phyloP scores from a whole-genome alignment of 1,140 invertebrate species.

The Hetaerina americana region DNA sequence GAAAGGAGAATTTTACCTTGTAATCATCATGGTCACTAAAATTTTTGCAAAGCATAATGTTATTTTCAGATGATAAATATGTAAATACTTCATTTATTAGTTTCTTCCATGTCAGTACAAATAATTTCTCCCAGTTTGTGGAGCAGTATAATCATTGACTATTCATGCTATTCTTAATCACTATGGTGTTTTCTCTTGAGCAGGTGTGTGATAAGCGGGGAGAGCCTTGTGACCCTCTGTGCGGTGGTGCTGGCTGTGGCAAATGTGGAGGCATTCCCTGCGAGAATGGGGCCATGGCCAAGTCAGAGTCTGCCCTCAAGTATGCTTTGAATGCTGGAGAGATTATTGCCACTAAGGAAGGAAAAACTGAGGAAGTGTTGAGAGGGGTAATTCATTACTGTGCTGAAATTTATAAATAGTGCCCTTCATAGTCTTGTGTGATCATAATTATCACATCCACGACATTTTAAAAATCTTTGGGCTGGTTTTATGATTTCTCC shows the following conservation, averaged over 20 bases:
- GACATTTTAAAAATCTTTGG: no score
- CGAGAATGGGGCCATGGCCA: constrained; percentile 73
- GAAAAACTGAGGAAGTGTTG: constrained; percentile 53
- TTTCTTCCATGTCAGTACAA: no score
- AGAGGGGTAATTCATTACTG: constrained; percentile 35
- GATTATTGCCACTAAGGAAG: constrained; percentile 66
- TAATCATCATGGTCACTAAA: no score
- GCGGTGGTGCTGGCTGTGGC: constrained; percentile 88
- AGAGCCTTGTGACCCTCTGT: constrained; percentile 74
- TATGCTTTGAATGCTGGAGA: constrained; percentile 71
- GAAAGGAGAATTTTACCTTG: no score
- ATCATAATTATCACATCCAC: no score
- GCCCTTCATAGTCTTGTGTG: no score
- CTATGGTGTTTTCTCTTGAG: constrained; percentile 12
- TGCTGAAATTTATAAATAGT: not conserved
- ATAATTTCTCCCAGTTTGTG: no score
- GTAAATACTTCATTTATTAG: no score
- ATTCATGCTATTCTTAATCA: no score
- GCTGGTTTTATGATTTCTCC: not conserved
- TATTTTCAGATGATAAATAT: no score
- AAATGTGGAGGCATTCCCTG: constrained; percentile 84
- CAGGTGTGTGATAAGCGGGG: constrained; percentile 79
- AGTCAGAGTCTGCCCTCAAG: constrained; percentile 69
- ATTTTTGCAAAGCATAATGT: no score
- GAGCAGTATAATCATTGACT: no score